Evolutionary conservation across 53 echinoderm and acorn worm species (phyloP).

Genomic region (Holothuria leucospilota): DNA sequence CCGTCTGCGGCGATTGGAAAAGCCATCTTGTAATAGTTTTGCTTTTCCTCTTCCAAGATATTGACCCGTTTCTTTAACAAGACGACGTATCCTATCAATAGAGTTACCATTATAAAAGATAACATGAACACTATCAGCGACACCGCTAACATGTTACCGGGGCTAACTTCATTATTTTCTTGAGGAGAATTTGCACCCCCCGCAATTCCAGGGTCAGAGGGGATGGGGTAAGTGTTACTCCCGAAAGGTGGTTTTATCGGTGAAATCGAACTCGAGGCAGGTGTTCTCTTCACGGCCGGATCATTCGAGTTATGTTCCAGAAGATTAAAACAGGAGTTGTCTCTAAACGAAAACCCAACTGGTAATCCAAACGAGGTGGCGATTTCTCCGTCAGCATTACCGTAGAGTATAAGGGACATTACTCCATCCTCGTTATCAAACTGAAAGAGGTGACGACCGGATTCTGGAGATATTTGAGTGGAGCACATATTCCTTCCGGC

Average conservation of each 20-base stretch:
- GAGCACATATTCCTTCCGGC: conserved; percentile 72
- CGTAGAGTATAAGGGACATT: conserved; percentile 67
- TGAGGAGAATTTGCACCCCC: conserved; percentile 17
- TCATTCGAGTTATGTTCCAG: neutral
- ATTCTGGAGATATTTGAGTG: conserved; percentile 70
- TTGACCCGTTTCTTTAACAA: conserved; percentile 75
- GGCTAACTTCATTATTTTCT: neutral
- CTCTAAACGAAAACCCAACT: conserved; percentile 77
- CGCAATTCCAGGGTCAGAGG: neutral
- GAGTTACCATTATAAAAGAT: conserved; percentile 75
- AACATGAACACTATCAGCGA: conserved; percentile 82
- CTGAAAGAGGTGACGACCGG: conserved; percentile 70
- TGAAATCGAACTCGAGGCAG: too few relatives aligned
- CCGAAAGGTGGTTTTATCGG: too few relatives aligned
- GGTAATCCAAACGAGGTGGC: conserved; percentile 88
- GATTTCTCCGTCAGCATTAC: conserved; percentile 49
- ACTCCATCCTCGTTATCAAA: conserved; percentile 18
- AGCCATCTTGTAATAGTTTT: conserved; percentile 59
- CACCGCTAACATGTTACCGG: conserved; percentile 72
- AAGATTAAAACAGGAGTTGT: conserved; percentile 59
- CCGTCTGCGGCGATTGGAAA: conserved; percentile 88
- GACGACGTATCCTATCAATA: conserved; percentile 78
- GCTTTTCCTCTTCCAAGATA: conserved; percentile 76
- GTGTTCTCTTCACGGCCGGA: neutral
- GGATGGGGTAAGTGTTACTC: neutral